Evolutionary conservation across 2,113 vertebrate species (phyloP), one percentile per base, ranked within the genome.

Genomic region (Paralichthys olivaceus): DNA sequence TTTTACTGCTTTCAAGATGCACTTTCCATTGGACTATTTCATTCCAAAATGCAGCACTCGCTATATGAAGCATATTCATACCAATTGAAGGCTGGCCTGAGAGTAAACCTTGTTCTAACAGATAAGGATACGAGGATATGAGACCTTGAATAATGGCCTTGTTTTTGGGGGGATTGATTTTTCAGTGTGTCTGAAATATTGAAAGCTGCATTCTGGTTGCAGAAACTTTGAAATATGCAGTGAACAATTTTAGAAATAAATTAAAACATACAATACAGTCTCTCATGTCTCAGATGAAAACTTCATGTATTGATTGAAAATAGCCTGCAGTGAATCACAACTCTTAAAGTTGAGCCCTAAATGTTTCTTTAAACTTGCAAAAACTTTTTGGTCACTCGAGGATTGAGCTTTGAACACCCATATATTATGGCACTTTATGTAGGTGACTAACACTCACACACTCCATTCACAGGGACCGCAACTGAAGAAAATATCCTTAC

Each of bases 21-120:
- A 55, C 29, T 73, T 79, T 67, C 37, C 32, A 61, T 25, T 25
- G 4, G 14, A 45, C 32, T 58, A 45, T 75, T 78, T 69, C n/a
- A 80, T 85, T 71, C 29, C 53, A 69, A 76, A 80, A 80, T 55
- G 55, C 26, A 62, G 71, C 77, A 64, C 70, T 62, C 54, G 49
- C 40, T 45, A 43, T 29, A 51, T 25, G 12, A 72, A 56, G 51
- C 3, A 59, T 17, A 70, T 63, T 69, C 17, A 68, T 8, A 26
- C 19, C 15, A 62, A 58, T 17, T 61, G 45, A 69, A 61, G 29
- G n/a, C 20, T 29, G 58, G 57, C 58, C n/a, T 37, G 19, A 75
- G 58, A 65, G 14, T 43, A 53, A 69, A 68, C 57, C 32, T 70
- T 23, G 22, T 53, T 40, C 34, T 23, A 11, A 58, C 43, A 69